Conservation (phyloP, 2,888 invertebrate species). For the Ornithoptera alexandrae region DNA sequence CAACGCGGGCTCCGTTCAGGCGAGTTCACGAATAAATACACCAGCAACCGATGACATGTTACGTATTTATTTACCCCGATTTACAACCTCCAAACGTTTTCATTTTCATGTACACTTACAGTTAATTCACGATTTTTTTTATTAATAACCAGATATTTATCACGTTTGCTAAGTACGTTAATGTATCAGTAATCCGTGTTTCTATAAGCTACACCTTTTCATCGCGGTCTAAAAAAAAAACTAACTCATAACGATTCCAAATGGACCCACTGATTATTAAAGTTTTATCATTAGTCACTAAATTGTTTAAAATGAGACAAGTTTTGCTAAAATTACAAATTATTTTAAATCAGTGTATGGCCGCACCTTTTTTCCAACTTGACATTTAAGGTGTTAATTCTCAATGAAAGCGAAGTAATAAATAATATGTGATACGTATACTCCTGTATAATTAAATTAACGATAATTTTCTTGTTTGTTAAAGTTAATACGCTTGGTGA, state of each 20-base stretch:
- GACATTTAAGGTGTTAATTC: neutral
- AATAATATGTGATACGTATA: conserved; percentile 5
- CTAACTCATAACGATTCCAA: no score
- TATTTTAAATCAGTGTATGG: neutral
- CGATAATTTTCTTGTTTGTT: neutral
- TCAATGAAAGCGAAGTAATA: conserved; percentile 2
- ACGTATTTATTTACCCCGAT: conserved; percentile 27
- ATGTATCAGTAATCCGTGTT: no score
- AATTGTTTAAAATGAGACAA: neutral
- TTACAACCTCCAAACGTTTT: conserved; percentile 1
- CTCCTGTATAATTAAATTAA: conserved; percentile 8
- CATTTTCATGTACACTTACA: neutral
- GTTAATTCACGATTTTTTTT: no score
- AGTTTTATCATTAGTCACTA: neutral
- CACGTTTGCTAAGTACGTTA: no score
- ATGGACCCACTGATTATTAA: no score
- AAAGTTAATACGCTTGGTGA: no score
- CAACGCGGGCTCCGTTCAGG: conserved; percentile 14
- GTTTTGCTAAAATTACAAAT: neutral
- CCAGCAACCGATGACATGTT: conserved; percentile 15
- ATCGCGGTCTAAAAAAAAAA: no score
- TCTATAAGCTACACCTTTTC: no score
- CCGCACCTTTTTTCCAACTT: neutral
- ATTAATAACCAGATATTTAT: no score
- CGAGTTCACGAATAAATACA: conserved; percentile 22